Base-by-base conservation (phyloP, 2,888 invertebrate species). In the Heliconius cydno region DNA sequence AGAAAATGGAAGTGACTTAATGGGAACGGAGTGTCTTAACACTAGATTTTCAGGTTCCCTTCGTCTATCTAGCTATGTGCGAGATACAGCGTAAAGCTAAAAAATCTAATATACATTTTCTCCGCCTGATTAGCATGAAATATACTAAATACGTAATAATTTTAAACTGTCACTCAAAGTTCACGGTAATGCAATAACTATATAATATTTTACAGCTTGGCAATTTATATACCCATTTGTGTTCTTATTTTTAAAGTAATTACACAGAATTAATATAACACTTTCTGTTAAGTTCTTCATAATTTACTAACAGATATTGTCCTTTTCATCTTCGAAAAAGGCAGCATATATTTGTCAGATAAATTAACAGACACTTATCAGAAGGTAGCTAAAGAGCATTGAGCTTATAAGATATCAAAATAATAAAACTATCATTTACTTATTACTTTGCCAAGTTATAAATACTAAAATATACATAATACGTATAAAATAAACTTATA, bases 171-270 rank as follows among this genome's bases (percentile, higher is more conserved):
- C 65, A 28, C 28, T 65, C 25, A 28, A 65, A 65, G 7, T 15
- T 28, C 15, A 65, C 28, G 65, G 28, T 65, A 28, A 28, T 65
- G 28, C 28, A 65, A 65, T 65, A 65, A 65, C 65, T 65, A 30
- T 15, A 28, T 30, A 28, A 65, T 28, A 65, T 15, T 15, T 28
- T 3, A 25, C n/a, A 65, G 38, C 38, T 68, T 68, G 68, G 25
- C 41, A 68, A 68, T 41, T 38, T 5, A 41, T 12, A 38, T 41
- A 68, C n/a, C 68, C 41, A 41, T 68, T 68, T 68, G 68, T 68
- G 68, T 68, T 68, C 68, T 41, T 68, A 68, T 41, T n/a, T n/a
- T n/a, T 41, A 68, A 68, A 25, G 2, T 68, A 38, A 68, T n/a
- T 6, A 41, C 25, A 68, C 41, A 68, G 25, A 25, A 68, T n/a